Evolutionary conservation across 2,113 vertebrate genomes (phyloP), one percentile per base, ranked within the genome.

Genomic region (Eretmochelys imbricata): DNA sequence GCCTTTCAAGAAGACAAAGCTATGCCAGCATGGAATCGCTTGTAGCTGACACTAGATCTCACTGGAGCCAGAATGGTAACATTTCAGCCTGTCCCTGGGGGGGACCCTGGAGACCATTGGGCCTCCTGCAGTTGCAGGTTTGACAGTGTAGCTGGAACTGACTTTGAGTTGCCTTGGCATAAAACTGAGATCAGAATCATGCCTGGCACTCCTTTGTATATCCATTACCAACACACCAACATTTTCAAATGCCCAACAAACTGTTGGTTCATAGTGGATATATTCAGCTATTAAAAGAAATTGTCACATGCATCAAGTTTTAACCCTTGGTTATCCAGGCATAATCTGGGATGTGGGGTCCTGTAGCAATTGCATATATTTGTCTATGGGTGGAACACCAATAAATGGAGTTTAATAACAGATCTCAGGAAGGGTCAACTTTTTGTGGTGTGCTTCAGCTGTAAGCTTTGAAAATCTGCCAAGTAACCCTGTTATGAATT

Each of bases 351-450:
- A 83, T 76, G 85, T 54, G 48, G 82, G 16, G 1, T 8, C 90
- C 55, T 0, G 0, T 9, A 84, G 65, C 25, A 57, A 38, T 75
- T 91, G 72, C 0, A 0, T 53, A 51, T 3, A n/a, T 55, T 22
- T 38, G 80, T 50, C 53, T n/a, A n/a, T 5, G 79, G 82, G 42
- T 85, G 72, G 72, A 49, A 12, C 54, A 12, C 38, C 2, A 1
- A 54, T 42, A 80, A 87, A 31, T 4, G 1, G 78, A 76, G 38
- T 76, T 76, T 76, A 22, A 22, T 38, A 22, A 25, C 72, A 65
- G 38, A 94, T 88, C 82, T 80, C 1, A 0, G 38, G 87, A 48
- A 94, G 48, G 54, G 4, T 35, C 25, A 1, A 1, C 35, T 94
- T 87, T 90, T 59, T 3, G 14, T 46, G 86, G 69, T 2, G 1